Evolutionary conservation across 1,140 invertebrate genomes (phyloP).

Genomic region (Steinernema feltiae): DNA sequence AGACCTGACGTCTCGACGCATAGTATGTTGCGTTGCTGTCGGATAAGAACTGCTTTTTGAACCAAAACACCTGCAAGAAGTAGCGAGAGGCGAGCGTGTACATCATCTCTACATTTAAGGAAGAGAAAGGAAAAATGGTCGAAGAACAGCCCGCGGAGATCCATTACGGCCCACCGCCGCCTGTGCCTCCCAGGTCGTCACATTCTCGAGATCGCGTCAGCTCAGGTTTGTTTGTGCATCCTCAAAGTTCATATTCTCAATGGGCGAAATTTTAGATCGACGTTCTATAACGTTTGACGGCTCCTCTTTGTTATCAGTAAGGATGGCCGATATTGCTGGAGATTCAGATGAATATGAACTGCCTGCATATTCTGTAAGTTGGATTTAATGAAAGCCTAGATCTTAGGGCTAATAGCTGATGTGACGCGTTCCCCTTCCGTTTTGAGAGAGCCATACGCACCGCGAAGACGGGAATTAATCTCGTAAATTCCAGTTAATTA

Average conservation of each 20-base stretch:
- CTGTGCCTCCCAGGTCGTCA: conserved; percentile 3
- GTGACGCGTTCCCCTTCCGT: not conserved
- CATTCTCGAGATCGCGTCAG: not conserved
- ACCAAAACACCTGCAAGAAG: not conserved
- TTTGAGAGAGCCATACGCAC: not conserved
- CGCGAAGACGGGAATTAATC: too few species aligned
- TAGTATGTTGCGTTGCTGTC: not conserved
- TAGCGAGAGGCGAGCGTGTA: not conserved
- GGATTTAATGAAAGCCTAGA: not conserved
- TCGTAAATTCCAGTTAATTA: too few species aligned
- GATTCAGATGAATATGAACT: not conserved
- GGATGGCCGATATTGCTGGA: conserved; percentile 10
- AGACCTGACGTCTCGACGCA: not conserved
- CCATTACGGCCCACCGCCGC: not conserved
- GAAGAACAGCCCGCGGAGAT: not conserved
- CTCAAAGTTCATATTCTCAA: not conserved
- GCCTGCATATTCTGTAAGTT: not conserved
- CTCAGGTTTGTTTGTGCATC: not conserved
- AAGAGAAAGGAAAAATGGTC: not conserved
- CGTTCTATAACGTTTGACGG: not conserved
- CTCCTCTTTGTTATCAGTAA: not conserved
- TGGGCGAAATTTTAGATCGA: not conserved
- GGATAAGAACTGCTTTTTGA: not conserved
- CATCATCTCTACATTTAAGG: not conserved
- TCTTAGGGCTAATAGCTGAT: not conserved